A percentile compares a stretch with the other conserved stretches of the same genome.
phyloP scores from a whole-genome alignment of 2,888 invertebrate genomes.

The Lithophane leautieri region DNA sequence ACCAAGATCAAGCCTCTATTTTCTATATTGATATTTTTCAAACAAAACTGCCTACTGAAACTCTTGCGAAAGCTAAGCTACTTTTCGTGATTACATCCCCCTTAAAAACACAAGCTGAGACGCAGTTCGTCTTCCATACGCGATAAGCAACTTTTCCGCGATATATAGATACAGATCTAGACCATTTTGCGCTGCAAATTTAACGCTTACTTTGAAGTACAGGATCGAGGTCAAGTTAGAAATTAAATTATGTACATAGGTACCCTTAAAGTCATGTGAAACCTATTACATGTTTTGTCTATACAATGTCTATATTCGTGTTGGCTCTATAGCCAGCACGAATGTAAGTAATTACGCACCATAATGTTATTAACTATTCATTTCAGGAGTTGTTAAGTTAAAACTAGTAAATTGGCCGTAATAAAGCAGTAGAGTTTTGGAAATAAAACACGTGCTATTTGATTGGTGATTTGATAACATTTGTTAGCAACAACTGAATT shows the following conservation, averaged over 20 bases:
- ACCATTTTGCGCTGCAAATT: conserved; percentile 7
- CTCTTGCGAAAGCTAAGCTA: not conserved
- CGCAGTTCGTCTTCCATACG: conserved; percentile 23
- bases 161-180: conserved; percentile 26
- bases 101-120: conserved; percentile 10
- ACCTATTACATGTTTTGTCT: conserved; percentile 45
- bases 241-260: conserved; percentile 13
- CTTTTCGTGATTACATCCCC: conserved; percentile 48
- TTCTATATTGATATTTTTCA: not conserved
- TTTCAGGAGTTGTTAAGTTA: conserved; percentile 69
- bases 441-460: conserved; percentile 62
- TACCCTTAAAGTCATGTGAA: conserved; percentile 12
- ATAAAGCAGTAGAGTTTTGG: conserved; percentile 64
- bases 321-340: conserved; percentile 41
- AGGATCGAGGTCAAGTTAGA: conserved; percentile 37
- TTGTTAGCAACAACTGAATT: conserved; percentile 39
- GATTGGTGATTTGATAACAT: conserved; percentile 60
- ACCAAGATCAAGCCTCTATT: not conserved
- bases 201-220: conserved; percentile 28
- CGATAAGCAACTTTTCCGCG: conserved; percentile 33
- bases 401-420: conserved; percentile 70
- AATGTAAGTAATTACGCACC: conserved; percentile 69
- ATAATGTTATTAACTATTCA: conserved; percentile 69
- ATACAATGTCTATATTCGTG: too few relatives aligned
- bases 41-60: conserved; percentile 10